A percentile compares a stretch with the other conserved stretches of the same genome.
phyloP scores from a whole-genome alignment of 2,888 invertebrate species.

The Phengaris arion region DNA sequence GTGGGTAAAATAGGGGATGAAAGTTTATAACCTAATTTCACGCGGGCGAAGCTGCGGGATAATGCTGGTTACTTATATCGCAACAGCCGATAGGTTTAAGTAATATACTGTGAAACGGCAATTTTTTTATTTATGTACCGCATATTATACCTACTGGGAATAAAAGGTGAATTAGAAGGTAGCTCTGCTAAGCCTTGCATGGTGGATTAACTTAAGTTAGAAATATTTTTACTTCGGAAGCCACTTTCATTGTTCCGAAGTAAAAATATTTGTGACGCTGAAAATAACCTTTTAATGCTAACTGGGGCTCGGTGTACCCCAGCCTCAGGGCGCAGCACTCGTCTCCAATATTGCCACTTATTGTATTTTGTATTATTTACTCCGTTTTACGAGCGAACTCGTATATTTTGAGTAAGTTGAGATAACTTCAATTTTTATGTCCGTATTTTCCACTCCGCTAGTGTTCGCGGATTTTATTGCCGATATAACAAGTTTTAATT shows the following conservation, averaged over 20 bases:
- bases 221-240: no score
- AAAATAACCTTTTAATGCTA: not conserved
- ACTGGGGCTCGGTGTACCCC: conserved; percentile 41
- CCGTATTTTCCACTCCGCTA: conserved; percentile 69
- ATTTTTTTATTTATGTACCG: no score
- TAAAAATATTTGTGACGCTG: not conserved
- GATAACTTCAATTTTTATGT: conserved; percentile 76
- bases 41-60: no score
- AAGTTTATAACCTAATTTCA: no score
- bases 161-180: no score
- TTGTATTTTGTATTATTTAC: conserved; percentile 80
- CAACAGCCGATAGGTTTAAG: no score
- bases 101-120: no score
- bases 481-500: conserved; percentile 65
- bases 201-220: no score
- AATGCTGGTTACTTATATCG: no score
- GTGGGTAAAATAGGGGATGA: no score
- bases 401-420: conserved; percentile 75
- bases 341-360: conserved; percentile 74
- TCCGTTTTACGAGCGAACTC: conserved; percentile 70
- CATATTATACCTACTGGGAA: no score
- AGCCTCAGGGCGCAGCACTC: conserved; percentile 43
- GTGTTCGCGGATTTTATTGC: conserved; percentile 63
- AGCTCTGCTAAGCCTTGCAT: no score
- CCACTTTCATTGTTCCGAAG: not conserved